Base-by-base conservation (phyloP, 2,113 vertebrate genomes). In the Indicator indicator region DNA sequence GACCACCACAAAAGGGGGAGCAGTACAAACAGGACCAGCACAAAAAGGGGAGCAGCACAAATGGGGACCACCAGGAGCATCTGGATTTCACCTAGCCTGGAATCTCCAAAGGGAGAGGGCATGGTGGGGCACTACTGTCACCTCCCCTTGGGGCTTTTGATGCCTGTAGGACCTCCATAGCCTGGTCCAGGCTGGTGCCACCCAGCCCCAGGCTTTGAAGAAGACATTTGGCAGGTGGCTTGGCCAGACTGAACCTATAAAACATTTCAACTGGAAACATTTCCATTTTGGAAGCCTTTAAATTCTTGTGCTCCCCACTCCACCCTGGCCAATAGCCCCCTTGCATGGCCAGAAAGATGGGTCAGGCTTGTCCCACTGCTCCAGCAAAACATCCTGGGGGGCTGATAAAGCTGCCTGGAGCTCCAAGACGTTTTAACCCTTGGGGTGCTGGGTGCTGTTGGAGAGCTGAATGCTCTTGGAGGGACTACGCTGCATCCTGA, bases 231-330 rank as follows among this genome's bases (percentile, higher is more conserved):
- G 73, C 9, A 30, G n/a, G 44, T 28, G 27, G 4, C 30, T 55
- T 71, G 73, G 20, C n/a, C 36, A 3, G 11, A 15, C 3, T 7
- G 16, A n/a, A 46, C 10, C 15, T 2, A 0, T 11, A 16, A 64
- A 73, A 44, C 8, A 5, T 50, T 50, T 32, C 5, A 5, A 1
- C 46, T 64, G 8, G 4, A 82, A 75, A 52, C 11, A 11, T 28
- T 19, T 40, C 11, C 18, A 5, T 59, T 62, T 11, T 60, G 60
- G 74, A 73, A 63, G 74, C 5, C 12, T 56, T 26, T 44, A 10
- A 4, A 3, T 60, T n/a, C 52, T 55, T 50, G 11, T 19, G n/a
- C 21, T 59, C 27, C 6, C 8, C 24, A 16, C 7, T 7, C 20
- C 48, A 21, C 21, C 21, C 48, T 23, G 46, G 32, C 62, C 19